These are phyloP conservation scores for Allobates femoralis DNA, from an alignment of 2,797 vertebrate genomes.

Conservation along the genomic window DNA sequence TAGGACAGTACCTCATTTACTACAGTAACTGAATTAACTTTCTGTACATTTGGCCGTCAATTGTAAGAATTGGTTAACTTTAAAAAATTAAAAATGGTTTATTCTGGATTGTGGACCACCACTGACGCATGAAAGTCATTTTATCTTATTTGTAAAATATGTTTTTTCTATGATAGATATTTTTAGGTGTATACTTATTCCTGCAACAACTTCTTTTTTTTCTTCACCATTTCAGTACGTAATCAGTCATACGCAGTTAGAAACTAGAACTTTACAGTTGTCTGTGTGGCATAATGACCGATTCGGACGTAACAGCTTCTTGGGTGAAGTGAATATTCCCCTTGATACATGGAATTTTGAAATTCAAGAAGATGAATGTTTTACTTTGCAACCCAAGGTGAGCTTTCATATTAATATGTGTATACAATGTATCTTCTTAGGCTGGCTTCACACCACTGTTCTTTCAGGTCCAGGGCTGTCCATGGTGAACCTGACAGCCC, in stretches of 20 bases:
- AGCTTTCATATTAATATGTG: conserved; percentile 43
- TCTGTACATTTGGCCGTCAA: no score
- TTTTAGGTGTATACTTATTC: not conserved
- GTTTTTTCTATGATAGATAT: not conserved
- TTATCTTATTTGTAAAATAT: not conserved
- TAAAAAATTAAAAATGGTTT: not conserved
- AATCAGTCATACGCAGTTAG: conserved; percentile 95
- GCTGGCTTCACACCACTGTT: no score
- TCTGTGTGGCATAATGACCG: conserved; percentile 98
- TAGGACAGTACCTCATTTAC: no score
- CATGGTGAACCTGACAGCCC: no score
- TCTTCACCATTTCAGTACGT: conserved; percentile 81
- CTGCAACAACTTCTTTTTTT: not conserved
- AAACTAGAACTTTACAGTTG: conserved; percentile 91
- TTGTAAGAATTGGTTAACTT: no score
- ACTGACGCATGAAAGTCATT: not conserved
- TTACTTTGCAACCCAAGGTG: conserved; percentile 92
- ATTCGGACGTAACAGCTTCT: conserved; percentile 93
- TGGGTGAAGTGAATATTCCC: conserved; percentile 94
- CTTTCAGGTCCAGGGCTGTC: no score
- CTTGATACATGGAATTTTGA: conserved; percentile 97
- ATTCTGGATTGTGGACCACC: not conserved
- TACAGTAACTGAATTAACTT: no score
- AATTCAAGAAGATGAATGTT: conserved; percentile 88
- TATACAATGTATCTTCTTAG: not conserved